A percentile compares a stretch with the other conserved stretches of the same genome.
phyloP scores from a whole-genome alignment of 1,140 invertebrate genomes.

The Holcopasites calliopsidis region DNA sequence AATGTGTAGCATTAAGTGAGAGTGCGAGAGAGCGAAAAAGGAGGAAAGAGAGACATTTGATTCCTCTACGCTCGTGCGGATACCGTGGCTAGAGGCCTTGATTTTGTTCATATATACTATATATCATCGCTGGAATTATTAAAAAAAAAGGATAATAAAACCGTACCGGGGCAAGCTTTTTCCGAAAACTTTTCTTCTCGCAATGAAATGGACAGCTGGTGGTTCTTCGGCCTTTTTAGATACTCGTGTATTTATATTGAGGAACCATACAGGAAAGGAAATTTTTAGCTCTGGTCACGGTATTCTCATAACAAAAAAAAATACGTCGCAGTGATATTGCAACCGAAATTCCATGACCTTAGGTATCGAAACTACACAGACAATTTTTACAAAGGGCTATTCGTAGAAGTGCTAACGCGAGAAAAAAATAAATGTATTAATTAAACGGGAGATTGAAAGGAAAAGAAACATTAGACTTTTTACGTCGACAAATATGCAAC shows the following conservation, averaged over 20 bases:
- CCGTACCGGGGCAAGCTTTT: conserved; percentile 26
- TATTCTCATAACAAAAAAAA: conserved; percentile 25
- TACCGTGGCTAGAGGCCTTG: conserved; percentile 59
- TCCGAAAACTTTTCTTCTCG: conserved; percentile 1
- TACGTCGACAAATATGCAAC: conserved; percentile 29
- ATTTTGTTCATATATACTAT: conserved; percentile 39
- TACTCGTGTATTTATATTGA: conserved; percentile 13
- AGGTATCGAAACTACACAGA: conserved; percentile 21
- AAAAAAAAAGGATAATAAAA: conserved; percentile 3
- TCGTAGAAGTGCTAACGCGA: conserved; percentile 18
- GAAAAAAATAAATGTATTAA: conserved; percentile 15
- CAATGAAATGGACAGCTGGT: conserved; percentile 1
- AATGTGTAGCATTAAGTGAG: conserved; percentile 66
- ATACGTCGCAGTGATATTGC: conserved; percentile 50
- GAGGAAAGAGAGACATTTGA: conserved; percentile 41
- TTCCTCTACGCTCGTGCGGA: conserved; percentile 50
- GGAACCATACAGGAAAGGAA: conserved; percentile 5
- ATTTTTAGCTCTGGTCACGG: conserved; percentile 48
- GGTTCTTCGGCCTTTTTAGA: conserved; percentile 19
- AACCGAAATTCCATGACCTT: conserved; percentile 20
- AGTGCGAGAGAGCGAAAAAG: conserved; percentile 31
- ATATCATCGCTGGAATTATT: conserved; percentile 44
- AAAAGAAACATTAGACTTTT: conserved; percentile 1
- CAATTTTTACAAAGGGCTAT: conserved; percentile 44
- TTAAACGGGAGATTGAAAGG: background rate